Base-by-base conservation (phyloP, 30 jellyfish, hydroid and myxozoan genomes). In the Morbakka virulenta region DNA sequence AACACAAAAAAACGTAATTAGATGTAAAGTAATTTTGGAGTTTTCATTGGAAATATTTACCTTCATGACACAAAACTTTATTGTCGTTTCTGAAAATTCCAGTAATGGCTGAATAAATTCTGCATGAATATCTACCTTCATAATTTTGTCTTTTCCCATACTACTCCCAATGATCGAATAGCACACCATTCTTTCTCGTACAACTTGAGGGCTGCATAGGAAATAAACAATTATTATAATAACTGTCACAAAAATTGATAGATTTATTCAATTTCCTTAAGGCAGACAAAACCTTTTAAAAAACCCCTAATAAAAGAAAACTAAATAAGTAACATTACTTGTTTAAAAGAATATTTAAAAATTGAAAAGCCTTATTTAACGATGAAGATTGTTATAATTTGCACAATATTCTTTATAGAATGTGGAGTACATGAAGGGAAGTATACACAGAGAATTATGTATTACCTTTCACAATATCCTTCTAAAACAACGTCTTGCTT, bases 111-210 rank as follows among this genome's bases (percentile, higher is more conserved):
- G 94, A 6, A 93, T 93, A 63, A 93, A 93, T 20, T 86, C 93
- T 23, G 97, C 99, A n/a, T 69, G 66, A 0, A 93, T 82, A 53
- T 93, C 99, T 23, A 93, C 97, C 52, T 78, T 82, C 97, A 93
- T 74, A 62, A 93, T 76, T 25, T 86, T 93, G 50, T 86, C 99
- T 82, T 93, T 93, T 62, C 96, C 96, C 36, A 93, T 86, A 57
- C 80, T 93, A 68, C 62, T 93, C n/a, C 99, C 99, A 76, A 93
- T 84, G 4, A 93, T 86, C 2, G 99, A 82, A 74, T 93, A 96
- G 67, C 99, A 93, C 4, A 93, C 71, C 96, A 93, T 86, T 41
- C 89, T 67, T 71, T 93, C 99, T 25, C 83, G 82, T 2, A 91
- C 98, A 25, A 69, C 82, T 77, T 79, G 79, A 49, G 96, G 84